Conservation (phyloP, 2,113 vertebrate species). For the Plecturocebus donacophilus region DNA sequence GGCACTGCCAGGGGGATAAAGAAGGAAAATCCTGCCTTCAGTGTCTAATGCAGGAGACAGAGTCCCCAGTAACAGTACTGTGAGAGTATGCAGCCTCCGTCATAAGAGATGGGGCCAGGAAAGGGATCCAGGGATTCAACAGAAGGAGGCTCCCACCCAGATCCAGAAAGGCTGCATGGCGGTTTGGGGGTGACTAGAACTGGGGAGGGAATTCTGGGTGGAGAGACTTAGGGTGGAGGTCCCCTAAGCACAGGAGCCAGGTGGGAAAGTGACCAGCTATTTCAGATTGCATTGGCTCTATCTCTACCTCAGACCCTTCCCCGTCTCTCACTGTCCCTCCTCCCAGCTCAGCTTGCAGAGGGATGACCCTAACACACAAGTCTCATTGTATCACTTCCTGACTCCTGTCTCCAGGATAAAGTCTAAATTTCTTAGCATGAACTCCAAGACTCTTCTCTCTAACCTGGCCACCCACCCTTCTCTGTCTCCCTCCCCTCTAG, state of each 20-base stretch:
- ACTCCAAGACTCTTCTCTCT: no score
- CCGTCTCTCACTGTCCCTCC: background rate
- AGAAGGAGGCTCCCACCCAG: background rate
- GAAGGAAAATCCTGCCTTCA: accelerated
- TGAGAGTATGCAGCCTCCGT: background rate
- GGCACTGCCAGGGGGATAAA: no score
- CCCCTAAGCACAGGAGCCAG: accelerated
- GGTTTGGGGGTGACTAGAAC: background rate
- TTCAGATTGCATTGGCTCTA: no score
- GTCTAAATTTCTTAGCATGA: background rate
- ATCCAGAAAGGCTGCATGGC: background rate
- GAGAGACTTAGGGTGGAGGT: no score
- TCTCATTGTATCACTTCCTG: background rate
- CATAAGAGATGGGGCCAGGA: background rate
- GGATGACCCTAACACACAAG: background rate
- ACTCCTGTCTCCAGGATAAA: background rate
- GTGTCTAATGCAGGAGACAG: accelerated
- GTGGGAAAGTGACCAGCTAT: background rate
- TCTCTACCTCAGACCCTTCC: background rate
- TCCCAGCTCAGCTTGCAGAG: no score
- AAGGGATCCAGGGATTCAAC: background rate
- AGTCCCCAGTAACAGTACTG: background rate
- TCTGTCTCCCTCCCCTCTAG: background rate
- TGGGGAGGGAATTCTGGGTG: background rate
- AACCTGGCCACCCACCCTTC: background rate